Conservation (phyloP, 2,113 vertebrate genomes). For the Symphodus melops region DNA sequence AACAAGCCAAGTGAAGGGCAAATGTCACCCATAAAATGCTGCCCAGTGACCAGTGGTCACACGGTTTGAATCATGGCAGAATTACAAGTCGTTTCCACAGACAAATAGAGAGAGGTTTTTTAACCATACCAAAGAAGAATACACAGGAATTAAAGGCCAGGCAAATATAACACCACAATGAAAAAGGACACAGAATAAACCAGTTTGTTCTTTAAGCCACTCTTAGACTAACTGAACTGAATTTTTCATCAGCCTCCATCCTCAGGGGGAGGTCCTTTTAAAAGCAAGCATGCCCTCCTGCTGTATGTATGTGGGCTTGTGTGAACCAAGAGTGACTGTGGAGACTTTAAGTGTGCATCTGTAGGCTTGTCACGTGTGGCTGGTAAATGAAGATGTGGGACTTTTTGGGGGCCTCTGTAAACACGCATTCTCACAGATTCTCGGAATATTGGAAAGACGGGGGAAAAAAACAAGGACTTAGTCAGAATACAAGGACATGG, state of each 20-base stretch:
- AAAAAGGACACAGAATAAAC: conserved; percentile 2
- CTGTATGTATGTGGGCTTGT: conserved; percentile 3
- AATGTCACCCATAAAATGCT: conserved; percentile 33
- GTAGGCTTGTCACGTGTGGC: background rate
- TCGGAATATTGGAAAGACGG: background rate
- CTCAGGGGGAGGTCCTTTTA: conserved; percentile 36
- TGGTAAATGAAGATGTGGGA: conserved; percentile 12
- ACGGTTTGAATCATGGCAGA: conserved; percentile 39
- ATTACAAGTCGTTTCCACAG: background rate
- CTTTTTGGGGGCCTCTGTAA: background rate
- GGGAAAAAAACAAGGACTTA: background rate
- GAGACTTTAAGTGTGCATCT: background rate
- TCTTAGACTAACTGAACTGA: conserved; percentile 47
- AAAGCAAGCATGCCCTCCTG: conserved; percentile 32
- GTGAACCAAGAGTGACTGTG: background rate
- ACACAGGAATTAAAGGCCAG: background rate
- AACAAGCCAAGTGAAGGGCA: conserved; percentile 57
- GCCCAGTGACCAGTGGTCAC: conserved; percentile 38
- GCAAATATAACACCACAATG: background rate
- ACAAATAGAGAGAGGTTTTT: background rate
- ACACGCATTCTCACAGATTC: background rate
- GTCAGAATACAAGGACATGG: conserved; percentile 43
- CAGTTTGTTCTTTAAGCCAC: conserved; percentile 34
- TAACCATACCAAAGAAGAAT: background rate
- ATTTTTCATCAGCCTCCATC: conserved; percentile 63